These are phyloP conservation scores for Apeira syringaria DNA, from an alignment of 2,888 invertebrate species.

Conservation along the genomic window DNA sequence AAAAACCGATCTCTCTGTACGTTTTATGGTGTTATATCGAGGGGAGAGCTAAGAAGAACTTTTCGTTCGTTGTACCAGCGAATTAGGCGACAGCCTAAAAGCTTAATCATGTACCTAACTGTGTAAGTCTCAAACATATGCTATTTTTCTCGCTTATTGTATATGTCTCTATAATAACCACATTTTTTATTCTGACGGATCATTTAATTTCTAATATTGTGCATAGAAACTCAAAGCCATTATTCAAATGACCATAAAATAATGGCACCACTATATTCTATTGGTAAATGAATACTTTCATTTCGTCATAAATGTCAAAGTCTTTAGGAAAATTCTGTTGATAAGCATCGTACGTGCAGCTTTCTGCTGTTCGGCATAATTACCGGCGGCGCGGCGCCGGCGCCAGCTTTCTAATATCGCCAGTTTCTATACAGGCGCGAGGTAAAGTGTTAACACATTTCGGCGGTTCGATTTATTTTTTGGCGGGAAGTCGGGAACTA, in stretches of 20 bases:
- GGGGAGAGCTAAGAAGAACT: no score
- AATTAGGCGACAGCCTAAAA: no score
- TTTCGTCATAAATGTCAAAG: conserved; percentile 1
- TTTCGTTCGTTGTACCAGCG: no score
- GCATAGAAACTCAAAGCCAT: no score
- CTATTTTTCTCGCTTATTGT: no score
- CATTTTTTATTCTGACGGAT: no score
- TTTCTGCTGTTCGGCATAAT: conserved; percentile 39
- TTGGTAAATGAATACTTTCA: background rate
- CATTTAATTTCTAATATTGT: no score
- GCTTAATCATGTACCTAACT: no score
- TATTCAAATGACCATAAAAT: background rate
- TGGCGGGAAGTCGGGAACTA: background rate
- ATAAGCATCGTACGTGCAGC: conserved; percentile 2
- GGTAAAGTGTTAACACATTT: background rate
- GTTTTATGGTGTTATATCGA: no score
- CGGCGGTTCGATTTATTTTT: background rate
- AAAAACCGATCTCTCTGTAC: no score
- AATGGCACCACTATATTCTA: background rate
- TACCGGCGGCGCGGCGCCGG: conserved; percentile 28
- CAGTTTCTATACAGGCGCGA: conserved; percentile 39
- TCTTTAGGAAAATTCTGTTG: conserved; percentile 9
- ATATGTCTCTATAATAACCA: no score
- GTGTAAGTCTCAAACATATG: no score
- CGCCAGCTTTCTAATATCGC: conserved; percentile 64